Percentiles rank a stretch among this genome's conserved stretches.
These are phyloP conservation scores for Potamarius usumacintae DNA, from an alignment of 2,113 vertebrate genomes.

Conservation along the genomic window DNA sequence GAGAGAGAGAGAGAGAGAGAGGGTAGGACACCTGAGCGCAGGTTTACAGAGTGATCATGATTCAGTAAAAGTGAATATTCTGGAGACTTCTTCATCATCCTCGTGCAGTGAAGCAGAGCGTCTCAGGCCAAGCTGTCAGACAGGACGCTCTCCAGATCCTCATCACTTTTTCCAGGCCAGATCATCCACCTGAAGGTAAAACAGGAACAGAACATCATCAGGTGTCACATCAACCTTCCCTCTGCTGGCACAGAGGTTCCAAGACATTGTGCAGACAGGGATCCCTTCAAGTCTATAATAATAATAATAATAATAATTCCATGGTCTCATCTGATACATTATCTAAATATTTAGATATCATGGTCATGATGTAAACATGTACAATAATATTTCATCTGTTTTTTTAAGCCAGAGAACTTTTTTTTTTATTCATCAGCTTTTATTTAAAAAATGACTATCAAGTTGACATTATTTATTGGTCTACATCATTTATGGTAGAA, in stretches of 20 bases:
- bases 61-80: neutral
- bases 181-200: neutral
- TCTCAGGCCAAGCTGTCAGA: neutral
- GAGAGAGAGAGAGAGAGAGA: neutral
- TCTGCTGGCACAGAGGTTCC: neutral
- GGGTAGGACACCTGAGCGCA: slow-evolving; percentile 34
- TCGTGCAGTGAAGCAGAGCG: neutral
- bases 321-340: neutral
- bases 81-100: neutral
- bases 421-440: no score
- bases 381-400: neutral
- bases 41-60: neutral
- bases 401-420: neutral
- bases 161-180: neutral
- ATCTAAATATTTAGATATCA: neutral
- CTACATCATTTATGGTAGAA: no score
- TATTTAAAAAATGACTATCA: no score
- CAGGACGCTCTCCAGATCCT: neutral
- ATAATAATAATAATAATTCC: neutral
- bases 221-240: neutral
- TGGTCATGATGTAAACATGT: neutral
- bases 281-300: neutral
- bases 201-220: neutral
- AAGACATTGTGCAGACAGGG: neutral
- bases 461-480: no score